Base-by-base conservation (phyloP, 2,888 invertebrate genomes). In the Thelaira solivaga region DNA sequence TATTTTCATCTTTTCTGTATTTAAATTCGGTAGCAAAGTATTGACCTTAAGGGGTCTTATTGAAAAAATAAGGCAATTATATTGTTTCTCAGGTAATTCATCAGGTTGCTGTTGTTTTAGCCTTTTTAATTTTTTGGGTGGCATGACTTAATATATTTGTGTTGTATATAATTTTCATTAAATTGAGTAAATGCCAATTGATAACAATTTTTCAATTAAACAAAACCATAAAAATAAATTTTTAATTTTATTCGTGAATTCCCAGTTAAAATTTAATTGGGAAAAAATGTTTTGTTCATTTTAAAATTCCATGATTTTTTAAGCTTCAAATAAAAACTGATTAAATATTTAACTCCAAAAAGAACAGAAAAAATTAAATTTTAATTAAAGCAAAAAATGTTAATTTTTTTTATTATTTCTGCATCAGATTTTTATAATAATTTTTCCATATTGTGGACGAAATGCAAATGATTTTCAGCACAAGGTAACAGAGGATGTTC, bases 11-110 rank as follows among this genome's bases (percentile, higher is more conserved):
- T 53, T 29, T 69, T 74, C 57, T 51, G n/a, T 20, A 18, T 55
- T 59, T 61, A 80, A 82, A 81, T 82, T 77, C 82, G 80, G 82
- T 82, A 82, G 82, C 82, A 55, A 67, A 76, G 64, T 65, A 78
- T 72, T 80, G 79, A 80, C 79, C 79, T 72, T 76, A 78, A 78
- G 74, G 74, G 78, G 78, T 78, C 74, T 71, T 53, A 55, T 55
- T 74, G 55, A 69, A 51, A 36, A 68, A 31, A 16, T 51, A 45
- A 22, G 18, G 45, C 53, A 74, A 68, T 67, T 20, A 49, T 36
- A 57, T 64, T 69, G 59, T 74, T 78, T 74, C 61, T 55, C 65
- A 71, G 41, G 29, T 65, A 74, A 78, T 74, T 78, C 78, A 69
- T 78, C 74, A 78, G 78, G 65, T 78, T 74, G 67, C 31, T 53